Evolutionary conservation across 2,113 vertebrate species (phyloP).

Genomic region (Rhinogobius similis): DNA sequence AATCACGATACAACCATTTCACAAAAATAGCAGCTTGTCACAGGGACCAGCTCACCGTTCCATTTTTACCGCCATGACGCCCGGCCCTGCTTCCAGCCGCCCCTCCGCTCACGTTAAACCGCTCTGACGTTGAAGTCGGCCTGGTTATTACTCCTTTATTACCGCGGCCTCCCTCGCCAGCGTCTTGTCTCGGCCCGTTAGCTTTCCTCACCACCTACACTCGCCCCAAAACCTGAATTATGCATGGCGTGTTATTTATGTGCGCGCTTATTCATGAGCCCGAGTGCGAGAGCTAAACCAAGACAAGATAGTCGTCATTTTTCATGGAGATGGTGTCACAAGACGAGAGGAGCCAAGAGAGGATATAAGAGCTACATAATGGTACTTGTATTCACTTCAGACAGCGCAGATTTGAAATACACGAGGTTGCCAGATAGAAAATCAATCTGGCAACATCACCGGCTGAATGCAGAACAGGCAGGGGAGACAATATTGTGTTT

Average conservation of each 20-base stretch:
- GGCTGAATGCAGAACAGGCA: neutral
- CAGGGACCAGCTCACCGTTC: no score
- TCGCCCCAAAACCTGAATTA: neutral
- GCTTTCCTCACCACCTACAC: neutral
- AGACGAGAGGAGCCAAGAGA: conserved; percentile 46
- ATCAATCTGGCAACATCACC: neutral
- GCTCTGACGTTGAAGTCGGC: no score
- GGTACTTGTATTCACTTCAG: neutral
- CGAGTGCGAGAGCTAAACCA: neutral
- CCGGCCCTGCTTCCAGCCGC: no score
- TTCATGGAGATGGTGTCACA: conserved; percentile 53
- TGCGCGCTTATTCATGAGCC: neutral
- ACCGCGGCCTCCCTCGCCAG: neutral
- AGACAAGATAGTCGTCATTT: conserved; percentile 22
- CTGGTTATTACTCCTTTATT: neutral
- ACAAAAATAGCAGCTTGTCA: no score
- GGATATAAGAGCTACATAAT: neutral
- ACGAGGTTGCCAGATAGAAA: neutral
- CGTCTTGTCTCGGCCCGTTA: neutral
- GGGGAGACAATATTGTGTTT: neutral
- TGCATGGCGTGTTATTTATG: neutral
- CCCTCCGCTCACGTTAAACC: no score
- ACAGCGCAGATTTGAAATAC: neutral
- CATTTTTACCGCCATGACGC: no score
- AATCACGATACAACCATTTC: no score